Evolutionary conservation across 2,113 vertebrate species (phyloP), one percentile per base, ranked within the genome.

Genomic region (Sebastes schlegelii): DNA sequence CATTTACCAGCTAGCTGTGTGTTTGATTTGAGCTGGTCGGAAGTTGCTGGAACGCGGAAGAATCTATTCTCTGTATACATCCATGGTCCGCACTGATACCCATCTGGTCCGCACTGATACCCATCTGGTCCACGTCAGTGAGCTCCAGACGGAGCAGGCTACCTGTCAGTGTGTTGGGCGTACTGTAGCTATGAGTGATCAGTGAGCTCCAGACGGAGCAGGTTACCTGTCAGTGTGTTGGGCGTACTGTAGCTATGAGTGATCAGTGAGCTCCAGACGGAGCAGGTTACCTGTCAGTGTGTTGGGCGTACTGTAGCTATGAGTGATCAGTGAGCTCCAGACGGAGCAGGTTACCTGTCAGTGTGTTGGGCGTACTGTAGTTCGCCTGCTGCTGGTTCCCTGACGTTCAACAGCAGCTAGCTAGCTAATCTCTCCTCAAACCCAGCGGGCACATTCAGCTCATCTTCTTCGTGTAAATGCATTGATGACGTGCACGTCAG

Each of bases 11-110:
- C 74, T 75, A 78, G 71, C 62, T 69, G 4, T 16, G 14, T n/a
- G 73, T 60, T 19, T 6, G 6, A 23, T n/a, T 9, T 16, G 21
- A 66, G 63, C 62, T n/a, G 0, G 40, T 54, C 49, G 57, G 42
- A 17, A 83, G 26, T 79, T 69, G 62, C 49, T 7, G 26, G 45
- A 5, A 79, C 2, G 79, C 74, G 72, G 82, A 86, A 67, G 23
- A 88, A 86, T 74, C 77, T 71, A 67, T 34, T 34, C 34, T 34
- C 34, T 34, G 34, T 34, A 34, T 34, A 34, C 34, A 34, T 34
- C 26, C 26, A 34, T 34, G 26, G 26, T 57, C 14, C 26, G 49
- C 42, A 11, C 8, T 43, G 49, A 52, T 4, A 19, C 63, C 52
- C 58, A 55, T 73, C 70, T 40, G 58, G 3, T 49, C 66, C 26